Conservation (phyloP, 2,888 invertebrate species). For the Dryadula phaetusa region DNA sequence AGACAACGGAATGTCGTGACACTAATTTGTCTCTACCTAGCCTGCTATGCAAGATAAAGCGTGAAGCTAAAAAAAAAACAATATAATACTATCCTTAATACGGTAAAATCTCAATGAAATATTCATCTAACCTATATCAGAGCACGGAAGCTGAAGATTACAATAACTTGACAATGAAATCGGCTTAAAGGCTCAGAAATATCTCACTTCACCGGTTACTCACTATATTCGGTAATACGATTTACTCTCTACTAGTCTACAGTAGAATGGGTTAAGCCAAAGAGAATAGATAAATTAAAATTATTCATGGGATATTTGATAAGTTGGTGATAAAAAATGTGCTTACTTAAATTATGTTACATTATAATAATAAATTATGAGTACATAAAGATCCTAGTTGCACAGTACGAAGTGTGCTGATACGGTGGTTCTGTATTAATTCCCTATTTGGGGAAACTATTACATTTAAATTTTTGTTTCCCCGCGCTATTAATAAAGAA, state of each 20-base stretch:
- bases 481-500: too few species aligned
- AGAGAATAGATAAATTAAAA: not conserved
- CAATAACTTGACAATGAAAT: constrained; percentile 34
- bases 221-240: constrained; percentile 17
- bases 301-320: not conserved
- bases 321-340: not conserved
- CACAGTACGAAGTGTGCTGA: too few species aligned
- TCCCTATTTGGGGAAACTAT: too few species aligned
- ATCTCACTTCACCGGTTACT: constrained; percentile 31
- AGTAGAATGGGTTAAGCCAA: constrained; percentile 1
- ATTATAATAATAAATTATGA: not conserved
- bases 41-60: not conserved
- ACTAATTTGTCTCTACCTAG: too few species aligned
- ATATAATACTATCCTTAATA: not conserved
- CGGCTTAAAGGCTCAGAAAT: constrained; percentile 36
- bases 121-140: constrained; percentile 10
- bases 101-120: constrained; percentile 4
- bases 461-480: too few species aligned
- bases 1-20: too few species aligned
- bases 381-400: too few species aligned
- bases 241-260: not conserved
- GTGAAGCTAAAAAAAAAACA: not conserved
- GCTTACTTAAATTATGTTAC: not conserved
- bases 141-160: constrained; percentile 25
- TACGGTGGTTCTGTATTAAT: too few species aligned